Base-by-base conservation (phyloP, 2,888 invertebrate species). In the Mimumesa dahlbomi region DNA sequence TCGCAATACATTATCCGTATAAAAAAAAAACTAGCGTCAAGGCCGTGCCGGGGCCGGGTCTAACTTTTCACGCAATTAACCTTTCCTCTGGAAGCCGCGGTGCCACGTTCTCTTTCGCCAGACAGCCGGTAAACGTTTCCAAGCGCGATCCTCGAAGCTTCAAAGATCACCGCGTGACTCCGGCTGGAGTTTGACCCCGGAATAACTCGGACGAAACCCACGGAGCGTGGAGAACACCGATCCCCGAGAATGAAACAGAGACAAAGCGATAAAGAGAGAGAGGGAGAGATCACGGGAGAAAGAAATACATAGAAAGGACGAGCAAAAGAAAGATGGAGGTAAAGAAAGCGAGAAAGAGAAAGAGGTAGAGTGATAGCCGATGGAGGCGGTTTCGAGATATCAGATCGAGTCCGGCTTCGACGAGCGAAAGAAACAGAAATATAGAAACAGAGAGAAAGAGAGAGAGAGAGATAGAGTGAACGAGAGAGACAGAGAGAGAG, bases 341-440 rank as follows among this genome's bases (percentile, higher is more conserved):
- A 48, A 43, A 29, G 16, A 49, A 11, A 45, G 14, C 42, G 43
- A 61, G 36, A 48, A 45, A 40, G 36, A 34, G 19, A 19, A 22
- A 45, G 58, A 36, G 31, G 58, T 64, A 75, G 70, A 79, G 69
- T 75, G 83, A 82, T 81, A 82, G 75, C 63, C 82, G 79, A 82
- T 77, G 81, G 77, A 81, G 80, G 82, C 73, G 76, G 78, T 71
- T 36, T 73, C 71, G 75, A 70, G 83, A 82, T 84, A 84, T 82
- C 84, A 79, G 84, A 84, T 83, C 79, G 73, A 79, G 78, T 73
- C 68, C 66, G 68, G 63, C 54, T 65, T 71, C 59, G 74, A 71
- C 73, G 70, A 64, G 63, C 46, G 63, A 59, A 48, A 25, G 25
- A 7, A n/a, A n/a, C n/a, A n/a, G n/a, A n/a, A n/a, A n/a, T n/a